Percentiles rank a stretch among this genome's conserved stretches.
Evolutionary conservation across 2,113 vertebrate species (phyloP).

Genomic region (Archilochus colubris): DNA sequence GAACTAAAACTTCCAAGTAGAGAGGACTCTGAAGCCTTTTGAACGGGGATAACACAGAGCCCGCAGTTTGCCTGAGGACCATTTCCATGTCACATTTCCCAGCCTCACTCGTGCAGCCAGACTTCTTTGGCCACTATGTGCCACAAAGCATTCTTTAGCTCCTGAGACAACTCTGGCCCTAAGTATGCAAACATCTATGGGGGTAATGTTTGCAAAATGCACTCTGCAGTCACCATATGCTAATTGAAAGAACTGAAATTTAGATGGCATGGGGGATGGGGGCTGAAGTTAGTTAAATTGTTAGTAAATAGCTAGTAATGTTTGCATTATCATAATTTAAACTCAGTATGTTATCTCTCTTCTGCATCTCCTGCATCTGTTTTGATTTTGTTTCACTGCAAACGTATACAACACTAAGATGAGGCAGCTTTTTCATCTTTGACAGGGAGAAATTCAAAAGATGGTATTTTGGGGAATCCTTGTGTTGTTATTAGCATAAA

Average conservation of each 20-base stretch:
- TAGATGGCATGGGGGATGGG: neutral
- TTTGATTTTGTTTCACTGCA: conserved; percentile 57
- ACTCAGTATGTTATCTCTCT: conserved; percentile 15
- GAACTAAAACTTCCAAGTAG: neutral
- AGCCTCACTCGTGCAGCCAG: neutral
- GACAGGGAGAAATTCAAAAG: conserved; percentile 29
- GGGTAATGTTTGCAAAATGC: neutral
- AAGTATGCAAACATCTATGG: neutral
- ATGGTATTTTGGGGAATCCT: neutral
- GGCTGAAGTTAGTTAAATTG: conserved; percentile 40
- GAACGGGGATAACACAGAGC: neutral
- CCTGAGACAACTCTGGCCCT: neutral
- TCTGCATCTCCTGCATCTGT: conserved; percentile 54
- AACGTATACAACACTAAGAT: neutral
- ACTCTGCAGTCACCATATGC: neutral
- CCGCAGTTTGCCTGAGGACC: neutral
- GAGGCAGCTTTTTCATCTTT: conserved; percentile 27
- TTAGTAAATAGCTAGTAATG: conserved; percentile 38
- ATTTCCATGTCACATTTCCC: neutral
- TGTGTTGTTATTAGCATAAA: conserved; percentile 17
- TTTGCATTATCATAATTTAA: conserved; percentile 38
- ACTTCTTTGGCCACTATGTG: neutral
- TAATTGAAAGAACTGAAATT: conserved; percentile 11
- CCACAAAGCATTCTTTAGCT: neutral
- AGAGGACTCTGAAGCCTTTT: neutral